Evolutionary conservation across 2,888 invertebrate species (phyloP), one percentile per base, ranked within the genome.

Genomic region (Thereva nobilitata): DNA sequence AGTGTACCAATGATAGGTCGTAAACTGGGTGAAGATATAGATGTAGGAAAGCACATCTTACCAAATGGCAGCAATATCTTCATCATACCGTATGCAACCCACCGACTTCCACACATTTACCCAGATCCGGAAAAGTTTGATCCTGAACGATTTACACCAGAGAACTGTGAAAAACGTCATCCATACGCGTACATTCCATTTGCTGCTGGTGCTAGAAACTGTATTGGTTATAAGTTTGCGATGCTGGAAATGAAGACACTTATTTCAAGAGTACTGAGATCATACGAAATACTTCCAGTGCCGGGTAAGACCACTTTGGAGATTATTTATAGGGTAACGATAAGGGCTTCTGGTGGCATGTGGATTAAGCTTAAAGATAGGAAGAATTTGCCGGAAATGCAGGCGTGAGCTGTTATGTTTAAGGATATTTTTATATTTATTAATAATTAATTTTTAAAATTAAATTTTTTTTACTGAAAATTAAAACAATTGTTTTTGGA

Each of bases 221-320:
- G 81, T 68, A 80, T 79, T 80, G 86, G 86, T 66, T 81, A 85
- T 74, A 85, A 85, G 68, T 87, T 85, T 72, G 85, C 86, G 2
- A 80, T 84, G 66, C 74, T 86, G 72, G 86, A 87, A 77, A 84
- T 87, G 75, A 87, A 87, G 76, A 83, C 84, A 1, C 76, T 86
- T 37, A 77, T 87, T 38, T 84, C 85, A 12, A 78, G 83, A 10
- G 72, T 87, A 38, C 72, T 87, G 40, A 77, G 84, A 10, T 82
- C 82, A 68, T 86, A 80, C 72, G 77, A 81, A 5, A 68, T 87
- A 40, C 70, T 77, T 7, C 78, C 85, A 1, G 80, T 82, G 9
- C 76, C 81, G 4, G 84, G 83, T 1, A 83, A 83, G 71, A 83
- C 84, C 61, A 77, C 82, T 56, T 74, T 86, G 10, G 76, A 77